Percentiles rank a stretch among this genome's conserved stretches.
Conservation (phyloP, 2,888 invertebrate species). For the Agapostemon virescens region DNA sequence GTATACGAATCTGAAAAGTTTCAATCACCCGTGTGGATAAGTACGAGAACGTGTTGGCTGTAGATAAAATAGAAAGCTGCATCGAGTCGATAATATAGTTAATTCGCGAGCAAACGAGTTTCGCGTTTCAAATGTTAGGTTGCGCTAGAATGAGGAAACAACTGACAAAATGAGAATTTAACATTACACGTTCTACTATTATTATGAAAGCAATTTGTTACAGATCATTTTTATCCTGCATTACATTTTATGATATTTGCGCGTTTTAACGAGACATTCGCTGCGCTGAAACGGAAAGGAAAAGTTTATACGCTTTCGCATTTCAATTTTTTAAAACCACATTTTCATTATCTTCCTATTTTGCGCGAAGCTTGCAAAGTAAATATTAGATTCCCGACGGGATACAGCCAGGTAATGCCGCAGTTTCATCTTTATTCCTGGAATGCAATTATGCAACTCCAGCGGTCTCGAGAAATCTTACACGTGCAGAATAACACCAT, state of each 20-base stretch:
- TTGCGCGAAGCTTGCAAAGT: neutral
- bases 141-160: slow-evolving; percentile 24
- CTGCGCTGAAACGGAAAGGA: neutral
- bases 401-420: slow-evolving; percentile 4
- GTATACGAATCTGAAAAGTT: slow-evolving; percentile 27
- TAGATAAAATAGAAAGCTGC: slow-evolving; percentile 41
- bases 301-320: neutral
- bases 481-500: slow-evolving; percentile 25
- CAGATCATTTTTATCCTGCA: neutral
- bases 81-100: slow-evolving; percentile 37
- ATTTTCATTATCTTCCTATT: neutral
- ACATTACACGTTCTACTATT: neutral
- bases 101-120: neutral
- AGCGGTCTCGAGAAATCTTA: slow-evolving; percentile 37
- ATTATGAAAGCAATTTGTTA: neutral
- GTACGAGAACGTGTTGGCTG: neutral
- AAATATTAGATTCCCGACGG: slow-evolving; percentile 9
- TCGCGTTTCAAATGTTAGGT: slow-evolving; percentile 25
- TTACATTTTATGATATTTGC: neutral
- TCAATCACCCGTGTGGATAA: neutral
- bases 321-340: neutral
- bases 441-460: slow-evolving; percentile 54
- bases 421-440: slow-evolving; percentile 44
- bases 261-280: neutral
- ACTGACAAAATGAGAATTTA: neutral